Base-by-base conservation (phyloP, 2,888 invertebrate species). In the Cheilosia vernalis region DNA sequence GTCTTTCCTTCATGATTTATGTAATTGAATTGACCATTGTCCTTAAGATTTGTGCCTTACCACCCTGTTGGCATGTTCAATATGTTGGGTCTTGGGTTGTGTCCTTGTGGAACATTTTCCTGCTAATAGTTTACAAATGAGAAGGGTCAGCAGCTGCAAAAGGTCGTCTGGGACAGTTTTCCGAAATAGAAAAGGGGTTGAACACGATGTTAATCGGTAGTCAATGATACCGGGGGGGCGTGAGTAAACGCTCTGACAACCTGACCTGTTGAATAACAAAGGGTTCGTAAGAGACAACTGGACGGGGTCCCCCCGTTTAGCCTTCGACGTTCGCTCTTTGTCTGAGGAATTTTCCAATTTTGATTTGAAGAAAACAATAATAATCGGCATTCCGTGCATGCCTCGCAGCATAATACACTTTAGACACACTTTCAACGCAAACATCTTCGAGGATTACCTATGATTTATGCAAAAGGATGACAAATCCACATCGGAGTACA, bases 21-120 rank as follows among this genome's bases (percentile, higher is more conserved):
- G 90, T 91, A 90, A 91, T 91, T 90, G 91, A 90, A 91, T 91
- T 90, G 91, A 91, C 91, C 91, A 91, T 90, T 79, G 82, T 81
- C 74, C 79, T 72, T 63, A 67, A 72, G 53, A 77, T 87, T 60
- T 67, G 73, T 56, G 42, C 63, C 64, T 21, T 27, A 76, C 30
- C 44, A 27, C 44, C 37, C 56, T 72, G 27, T 70, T 73, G 30
- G 51, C 58, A 56, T 66, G 60, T 78, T 67, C 37, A 73, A 82
- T 77, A 61, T 66, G 66, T 53, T 58, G 24, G 44, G 7, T 44
- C 7, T 15, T 44, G n/a, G 40, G 40, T 47, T 17, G 49, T 64
- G 49, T 64, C 51, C 61, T 49, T 67, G 61, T 44, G 66, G 37
- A 73, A 73, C 64, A 49, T 74, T 67, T 58, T 51, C 64, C 60